Evolutionary conservation across 2,888 invertebrate species (phyloP), one percentile per base, ranked within the genome.

Genomic region (Acanthosepion esculentum): DNA sequence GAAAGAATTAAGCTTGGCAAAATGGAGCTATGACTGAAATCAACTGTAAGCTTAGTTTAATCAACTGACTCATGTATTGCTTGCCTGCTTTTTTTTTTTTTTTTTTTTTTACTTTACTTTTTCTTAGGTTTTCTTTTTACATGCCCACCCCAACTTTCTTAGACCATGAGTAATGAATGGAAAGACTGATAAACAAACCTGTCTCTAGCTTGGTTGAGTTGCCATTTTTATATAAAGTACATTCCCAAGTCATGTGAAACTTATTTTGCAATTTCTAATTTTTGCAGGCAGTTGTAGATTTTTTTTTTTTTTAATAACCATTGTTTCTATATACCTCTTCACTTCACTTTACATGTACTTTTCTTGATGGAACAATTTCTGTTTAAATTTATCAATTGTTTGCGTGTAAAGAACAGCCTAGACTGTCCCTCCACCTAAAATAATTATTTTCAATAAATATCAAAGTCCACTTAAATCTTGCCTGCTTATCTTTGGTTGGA

Each of bases 331-430:
- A 78, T 78, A n/a, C 8, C 29, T 78, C 8, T 78, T 12, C 20
- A 23, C 23, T 4, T 78, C 78, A n/a, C 78, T n/a, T 78, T n/a
- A n/a, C n/a, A n/a, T 78, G n/a, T n/a, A n/a, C n/a, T 78, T 78
- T 15, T 78, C 78, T 78, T 78, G 78, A 78, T 78, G 78, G 78
- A 33, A 78, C n/a, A 20, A 23, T 20, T 59, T 59, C 23, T 59
- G 23, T 78, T 78, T n/a, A 78, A 78, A 78, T n/a, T n/a, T n/a
- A 78, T 78, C 78, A 10, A 78, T 78, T 78, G 78, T 78, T 78
- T 78, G 78, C 78, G n/a, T 78, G 78, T 78, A 78, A 78, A 78
- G 78, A 78, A 78, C 78, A 78, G 78, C 78, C 78, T 78, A 78
- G 78, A 78, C 78, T 78, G 78, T 78, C 78, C 78, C 78, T 78